phyloP scores from a whole-genome alignment of 2,888 invertebrate genomes.

The Acanthoscelides obtectus region DNA sequence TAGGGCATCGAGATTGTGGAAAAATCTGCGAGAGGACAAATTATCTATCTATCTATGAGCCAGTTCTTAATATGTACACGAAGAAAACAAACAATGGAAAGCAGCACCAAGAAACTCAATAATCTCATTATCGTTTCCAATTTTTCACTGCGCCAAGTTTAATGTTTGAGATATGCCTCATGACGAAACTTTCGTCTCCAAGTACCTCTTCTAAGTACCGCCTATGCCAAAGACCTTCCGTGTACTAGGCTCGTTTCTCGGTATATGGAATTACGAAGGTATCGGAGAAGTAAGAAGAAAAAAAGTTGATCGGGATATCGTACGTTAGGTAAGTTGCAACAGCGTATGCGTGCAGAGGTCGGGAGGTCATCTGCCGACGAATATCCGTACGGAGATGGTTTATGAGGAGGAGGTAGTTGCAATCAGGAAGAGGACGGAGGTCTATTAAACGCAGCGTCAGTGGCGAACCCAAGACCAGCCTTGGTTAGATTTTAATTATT shows the following conservation, averaged over 20 bases:
- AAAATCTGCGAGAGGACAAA: too few species aligned
- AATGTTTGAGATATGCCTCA: too few species aligned
- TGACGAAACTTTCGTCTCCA: too few species aligned
- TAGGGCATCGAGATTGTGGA: too few species aligned
- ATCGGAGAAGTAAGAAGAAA: not conserved
- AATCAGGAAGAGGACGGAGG: not conserved
- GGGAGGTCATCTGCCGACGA: not conserved
- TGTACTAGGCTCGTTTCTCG: not conserved
- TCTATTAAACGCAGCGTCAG: not conserved
- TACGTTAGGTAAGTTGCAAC: not conserved
- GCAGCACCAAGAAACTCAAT: too few species aligned
- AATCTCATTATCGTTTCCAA: too few species aligned
- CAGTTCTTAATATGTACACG: too few species aligned
- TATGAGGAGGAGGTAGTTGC: not conserved
- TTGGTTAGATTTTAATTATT: not conserved
- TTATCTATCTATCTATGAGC: too few species aligned
- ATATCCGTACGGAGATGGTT: not conserved
- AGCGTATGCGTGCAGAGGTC: not conserved
- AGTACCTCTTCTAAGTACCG: not conserved
- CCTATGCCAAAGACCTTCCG: not conserved
- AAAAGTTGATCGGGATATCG: not conserved
- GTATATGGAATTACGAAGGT: not conserved
- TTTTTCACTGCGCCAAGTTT: too few species aligned
- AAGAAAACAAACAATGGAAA: too few species aligned
- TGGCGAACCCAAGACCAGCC: not conserved